Conservation (phyloP, 2,113 vertebrate species). For the Alectura lathami region DNA sequence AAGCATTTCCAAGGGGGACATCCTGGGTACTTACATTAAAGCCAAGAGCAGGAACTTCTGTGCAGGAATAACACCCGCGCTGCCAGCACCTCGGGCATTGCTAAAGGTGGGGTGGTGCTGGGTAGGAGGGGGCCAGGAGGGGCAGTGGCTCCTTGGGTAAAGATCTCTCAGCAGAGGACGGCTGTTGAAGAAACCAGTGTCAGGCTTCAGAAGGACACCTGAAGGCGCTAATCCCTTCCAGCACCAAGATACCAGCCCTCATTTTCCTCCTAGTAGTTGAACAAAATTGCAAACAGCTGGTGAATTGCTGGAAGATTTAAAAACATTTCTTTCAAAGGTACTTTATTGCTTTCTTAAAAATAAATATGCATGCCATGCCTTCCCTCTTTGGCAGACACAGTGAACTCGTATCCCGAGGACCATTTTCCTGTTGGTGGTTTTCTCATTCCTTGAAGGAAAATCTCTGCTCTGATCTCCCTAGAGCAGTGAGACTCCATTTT, state of each 20-base stretch:
- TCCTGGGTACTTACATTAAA: not conserved
- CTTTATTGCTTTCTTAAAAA: constrained; percentile 61
- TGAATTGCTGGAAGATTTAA: constrained; percentile 40
- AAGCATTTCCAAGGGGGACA: not conserved
- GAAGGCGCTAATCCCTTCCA: constrained; percentile 59
- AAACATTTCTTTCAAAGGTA: constrained; percentile 62
- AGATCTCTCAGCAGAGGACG: constrained; percentile 8
- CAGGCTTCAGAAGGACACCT: constrained; percentile 54
- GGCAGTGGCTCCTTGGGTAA: not conserved
- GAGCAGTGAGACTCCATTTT: not conserved
- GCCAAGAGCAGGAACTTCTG: not conserved
- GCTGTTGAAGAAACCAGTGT: not conserved
- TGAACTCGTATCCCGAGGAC: not conserved
- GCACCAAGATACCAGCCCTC: not conserved
- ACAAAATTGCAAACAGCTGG: constrained; percentile 72
- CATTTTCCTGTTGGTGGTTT: not conserved
- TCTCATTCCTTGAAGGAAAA: not conserved
- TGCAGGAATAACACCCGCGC: not conserved
- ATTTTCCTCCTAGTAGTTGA: constrained; percentile 55
- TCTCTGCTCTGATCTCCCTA: not conserved
- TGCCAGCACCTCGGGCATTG: not conserved
- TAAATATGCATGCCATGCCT: constrained; percentile 32
- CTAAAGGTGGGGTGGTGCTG: not conserved
- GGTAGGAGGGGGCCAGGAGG: not conserved
- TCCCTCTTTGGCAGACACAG: not conserved